Conservation (phyloP, 2,113 vertebrate genomes). For the Lichenostomus cassidix region DNA sequence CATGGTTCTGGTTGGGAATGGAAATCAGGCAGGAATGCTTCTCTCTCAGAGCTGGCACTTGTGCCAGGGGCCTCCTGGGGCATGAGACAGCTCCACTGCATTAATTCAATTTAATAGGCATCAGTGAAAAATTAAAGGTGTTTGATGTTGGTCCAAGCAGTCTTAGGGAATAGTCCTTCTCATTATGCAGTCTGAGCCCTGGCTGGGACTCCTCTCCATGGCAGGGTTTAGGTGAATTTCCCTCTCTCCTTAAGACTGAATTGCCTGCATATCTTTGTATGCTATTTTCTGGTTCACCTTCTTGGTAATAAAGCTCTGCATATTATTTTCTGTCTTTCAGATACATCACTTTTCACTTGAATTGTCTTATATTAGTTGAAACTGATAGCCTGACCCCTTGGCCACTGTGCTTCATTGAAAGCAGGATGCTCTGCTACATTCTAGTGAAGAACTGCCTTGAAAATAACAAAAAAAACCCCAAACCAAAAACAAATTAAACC, state of each 20-base stretch:
- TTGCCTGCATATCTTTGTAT: neutral
- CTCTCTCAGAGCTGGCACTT: neutral
- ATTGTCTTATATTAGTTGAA: constrained; percentile 7
- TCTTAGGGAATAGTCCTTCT: neutral
- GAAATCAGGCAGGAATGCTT: neutral
- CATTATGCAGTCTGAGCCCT: neutral
- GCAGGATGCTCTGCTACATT: constrained; percentile 4
- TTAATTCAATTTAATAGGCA: neutral
- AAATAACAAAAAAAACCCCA: neutral
- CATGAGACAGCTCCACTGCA: neutral
- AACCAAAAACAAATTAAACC: neutral
- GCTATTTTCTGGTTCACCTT: neutral
- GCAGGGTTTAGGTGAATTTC: neutral
- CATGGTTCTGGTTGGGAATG: neutral
- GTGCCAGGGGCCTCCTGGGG: neutral
- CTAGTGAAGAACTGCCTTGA: neutral
- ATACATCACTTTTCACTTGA: neutral
- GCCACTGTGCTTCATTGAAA: constrained; percentile 23
- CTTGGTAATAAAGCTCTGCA: neutral
- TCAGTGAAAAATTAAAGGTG: neutral
- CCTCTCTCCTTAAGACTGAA: neutral
- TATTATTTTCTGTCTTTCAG: constrained; percentile 12
- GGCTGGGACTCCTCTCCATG: neutral
- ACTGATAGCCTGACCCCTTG: constrained; percentile 18
- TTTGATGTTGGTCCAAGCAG: neutral